Base-by-base conservation (phyloP, 2,797 vertebrate genomes). In the Morus bassanus region DNA sequence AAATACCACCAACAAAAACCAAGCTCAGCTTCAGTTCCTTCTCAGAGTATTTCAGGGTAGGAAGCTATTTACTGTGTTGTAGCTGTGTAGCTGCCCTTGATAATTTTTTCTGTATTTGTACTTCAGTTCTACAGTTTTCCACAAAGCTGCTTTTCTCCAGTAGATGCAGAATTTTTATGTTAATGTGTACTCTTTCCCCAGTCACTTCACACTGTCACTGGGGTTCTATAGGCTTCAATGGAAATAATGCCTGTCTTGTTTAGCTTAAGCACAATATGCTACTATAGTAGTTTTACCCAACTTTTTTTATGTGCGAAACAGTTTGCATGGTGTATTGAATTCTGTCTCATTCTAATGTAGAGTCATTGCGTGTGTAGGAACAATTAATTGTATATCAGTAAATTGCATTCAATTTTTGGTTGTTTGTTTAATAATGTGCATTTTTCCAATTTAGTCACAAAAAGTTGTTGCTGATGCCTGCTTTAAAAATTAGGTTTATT, bases 181-280 rank as follows among this genome's bases (percentile, higher is more conserved):
- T 95, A 96, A 96, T 96, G 45, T 93, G 77, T 77, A 7, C 56
- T 77, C 28, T 84, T 92, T 85, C 35, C 43, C 11, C 45, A 48
- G 59, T 95, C 70, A 64, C 80, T 93, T 95, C 88, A 83, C 61
- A 39, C 60, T 91, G 91, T 90, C 90, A 76, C 59, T 83, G 77
- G 48, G 80, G 35, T 89, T 87, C 88, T 79, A 31, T 79, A 72
- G 88, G 92, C 72, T 93, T 96, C 91, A 95, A 4, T 94, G 86
- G 74, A 91, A 96, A 97, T 91, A 96, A 95, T 95, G 84, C 77
- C 68, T 87, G 56, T 76, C 81, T 96, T 96, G 94, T 96, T 94
- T 79, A 82, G 86, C 84, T 94, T 91, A 92, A 93, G 86, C 60
- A 96, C 94, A 93, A 60, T 91, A 79, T 74, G 22, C 75, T 88